Evolutionary conservation across 2,113 vertebrate species (phyloP).

Genomic region (Halcyon malimbica): DNA sequence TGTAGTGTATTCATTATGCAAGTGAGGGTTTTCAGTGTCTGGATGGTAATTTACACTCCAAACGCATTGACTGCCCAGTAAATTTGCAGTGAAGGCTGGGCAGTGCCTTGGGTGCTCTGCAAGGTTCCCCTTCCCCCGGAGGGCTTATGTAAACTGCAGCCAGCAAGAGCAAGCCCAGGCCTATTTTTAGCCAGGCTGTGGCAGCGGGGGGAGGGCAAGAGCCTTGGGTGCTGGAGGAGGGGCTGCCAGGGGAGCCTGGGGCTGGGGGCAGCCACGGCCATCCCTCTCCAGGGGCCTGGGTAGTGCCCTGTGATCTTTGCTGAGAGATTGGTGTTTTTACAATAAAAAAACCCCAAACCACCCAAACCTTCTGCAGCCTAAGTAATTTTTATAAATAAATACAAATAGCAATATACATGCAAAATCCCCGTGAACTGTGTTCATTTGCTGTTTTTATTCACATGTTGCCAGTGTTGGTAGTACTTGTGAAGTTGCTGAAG

Average conservation of each 20-base stretch:
- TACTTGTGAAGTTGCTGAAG: background rate
- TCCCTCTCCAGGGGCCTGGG: fast-evolving
- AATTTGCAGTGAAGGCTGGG: background rate
- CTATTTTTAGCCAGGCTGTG: conserved; percentile 57
- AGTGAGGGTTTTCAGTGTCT: background rate
- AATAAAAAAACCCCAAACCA: background rate
- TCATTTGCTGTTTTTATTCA: background rate
- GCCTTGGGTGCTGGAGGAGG: conserved; percentile 10
- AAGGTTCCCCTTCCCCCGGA: conserved; percentile 41
- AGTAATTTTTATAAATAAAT: background rate
- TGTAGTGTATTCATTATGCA: background rate
- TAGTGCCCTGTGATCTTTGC: background rate
- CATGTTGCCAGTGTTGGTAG: background rate
- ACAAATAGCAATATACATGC: fast-evolving
- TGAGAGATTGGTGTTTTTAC: background rate
- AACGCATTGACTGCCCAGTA: background rate
- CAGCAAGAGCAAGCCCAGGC: background rate
- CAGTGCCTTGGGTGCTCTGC: conserved; percentile 15
- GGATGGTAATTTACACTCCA: background rate
- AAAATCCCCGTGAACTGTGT: background rate
- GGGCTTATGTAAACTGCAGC: conserved; percentile 43
- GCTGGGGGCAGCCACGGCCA: background rate
- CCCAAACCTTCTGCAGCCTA: background rate
- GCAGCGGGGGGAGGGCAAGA: background rate
- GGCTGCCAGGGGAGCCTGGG: background rate